Percentiles rank a stretch among this genome's conserved stretches.
phyloP scores from a whole-genome alignment of 2,888 invertebrate genomes.

The Drosophila lutescens region DNA sequence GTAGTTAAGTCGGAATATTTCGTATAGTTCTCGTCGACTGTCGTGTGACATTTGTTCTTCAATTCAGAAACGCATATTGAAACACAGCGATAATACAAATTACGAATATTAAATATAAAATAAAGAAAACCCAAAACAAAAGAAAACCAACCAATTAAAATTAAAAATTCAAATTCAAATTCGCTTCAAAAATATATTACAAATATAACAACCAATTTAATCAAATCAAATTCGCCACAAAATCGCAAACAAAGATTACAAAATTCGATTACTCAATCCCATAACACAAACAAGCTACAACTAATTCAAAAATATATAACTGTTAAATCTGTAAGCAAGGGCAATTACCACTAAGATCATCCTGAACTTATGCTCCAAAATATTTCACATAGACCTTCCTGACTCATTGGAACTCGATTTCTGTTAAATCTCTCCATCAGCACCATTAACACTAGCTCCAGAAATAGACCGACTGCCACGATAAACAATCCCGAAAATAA shows the following conservation, averaged over 20 bases:
- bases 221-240: constrained; percentile 65
- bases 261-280: constrained; percentile 63
- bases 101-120: constrained; percentile 43
- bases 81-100: constrained; percentile 47
- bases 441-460: constrained; percentile 38
- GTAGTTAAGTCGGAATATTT: constrained; percentile 85
- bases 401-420: constrained; percentile 28
- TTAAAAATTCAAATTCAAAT: constrained; percentile 64
- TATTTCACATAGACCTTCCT: constrained; percentile 26
- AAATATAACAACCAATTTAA: constrained; percentile 60
- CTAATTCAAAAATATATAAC: constrained; percentile 57
- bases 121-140: constrained; percentile 25
- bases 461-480: constrained; percentile 57
- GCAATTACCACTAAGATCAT: constrained; percentile 28
- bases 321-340: constrained; percentile 72
- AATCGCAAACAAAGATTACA: constrained; percentile 50
- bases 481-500: constrained; percentile 70
- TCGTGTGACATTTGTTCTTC: constrained; percentile 78
- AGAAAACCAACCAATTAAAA: constrained; percentile 39
- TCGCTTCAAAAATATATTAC: constrained; percentile 60
- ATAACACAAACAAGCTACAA: constrained; percentile 48
- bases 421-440: constrained; percentile 34
- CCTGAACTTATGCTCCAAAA: constrained; percentile 29
- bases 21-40: constrained; percentile 82
- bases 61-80: constrained; percentile 66